Base-by-base conservation (phyloP, 2,888 invertebrate species). In the Junonia oenone region DNA sequence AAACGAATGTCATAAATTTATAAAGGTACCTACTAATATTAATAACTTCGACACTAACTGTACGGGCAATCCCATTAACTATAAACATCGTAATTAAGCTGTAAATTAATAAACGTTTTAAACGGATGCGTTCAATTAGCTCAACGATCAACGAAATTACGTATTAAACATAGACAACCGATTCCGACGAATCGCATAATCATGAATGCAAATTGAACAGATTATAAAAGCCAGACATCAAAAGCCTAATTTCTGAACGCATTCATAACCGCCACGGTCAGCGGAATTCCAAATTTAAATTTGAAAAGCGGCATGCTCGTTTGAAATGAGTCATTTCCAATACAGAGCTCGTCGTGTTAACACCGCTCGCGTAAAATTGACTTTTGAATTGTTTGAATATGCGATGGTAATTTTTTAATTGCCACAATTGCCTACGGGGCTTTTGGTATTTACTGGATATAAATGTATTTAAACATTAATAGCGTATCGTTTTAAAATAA, bases 221-320 rank as follows among this genome's bases (percentile, higher is more conserved):
- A 54, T 60, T 55, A 51, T 51, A 60, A 57, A 54, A 55, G 57
- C 57, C 33, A 40, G 26, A 45, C 51, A 65, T 68, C 66, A 69
- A 72, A 73, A 68, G 69, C 66, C 69, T 73, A 74, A 73, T 74
- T 72, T 71, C 67, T 55, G 70, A 71, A 71, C 71, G 72, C 68
- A 68, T 69, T 68, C 72, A 69, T 72, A 68, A 71, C 67, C 62
- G 2, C 0, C 22, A 65, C 61, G 64, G 68, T 65, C 65, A 66
- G 61, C 60, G 50, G 53, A 66, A 66, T 69, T 68, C 68, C 63
- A 68, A 72, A 72, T 69, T 71, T 63, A 67, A 72, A 72, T 67
- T 68, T 37, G 22, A 48, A 48, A 52, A 49, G 33, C 47, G 47
- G 31, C 46, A 50, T 52, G 45, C 46, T 52, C 55, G 35, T 47